phyloP scores from a whole-genome alignment of 2,888 invertebrate species.

The Ariolimax columbianus region DNA sequence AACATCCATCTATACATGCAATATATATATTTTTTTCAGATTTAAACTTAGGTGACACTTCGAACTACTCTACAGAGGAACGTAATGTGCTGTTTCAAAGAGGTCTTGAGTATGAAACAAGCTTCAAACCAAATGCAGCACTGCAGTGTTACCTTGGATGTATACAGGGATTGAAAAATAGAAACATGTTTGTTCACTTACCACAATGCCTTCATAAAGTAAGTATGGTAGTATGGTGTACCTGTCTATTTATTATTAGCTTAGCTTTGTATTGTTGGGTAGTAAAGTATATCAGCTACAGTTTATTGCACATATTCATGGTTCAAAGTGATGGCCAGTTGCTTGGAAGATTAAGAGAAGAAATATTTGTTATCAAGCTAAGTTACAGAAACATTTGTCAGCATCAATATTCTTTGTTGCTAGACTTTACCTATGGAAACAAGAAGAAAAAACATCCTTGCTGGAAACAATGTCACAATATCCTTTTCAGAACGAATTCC shows the following conservation, averaged over 20 bases:
- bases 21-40: constrained; percentile 50
- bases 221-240: constrained; percentile 52
- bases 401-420: too few relatives aligned
- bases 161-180: constrained; percentile 65
- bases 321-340: too few relatives aligned
- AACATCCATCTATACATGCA: not conserved
- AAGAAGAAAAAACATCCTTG: too few relatives aligned
- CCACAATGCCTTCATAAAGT: constrained; percentile 76
- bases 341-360: too few relatives aligned
- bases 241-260: not conserved
- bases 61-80: constrained; percentile 57
- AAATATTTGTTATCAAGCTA: too few relatives aligned
- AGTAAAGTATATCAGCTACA: not conserved
- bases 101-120: constrained; percentile 64
- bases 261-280: not conserved
- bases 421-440: too few relatives aligned
- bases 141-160: constrained; percentile 73
- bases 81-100: constrained; percentile 68
- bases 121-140: constrained; percentile 63
- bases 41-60: constrained; percentile 57
- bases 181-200: constrained; percentile 67
- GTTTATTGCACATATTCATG: not conserved
- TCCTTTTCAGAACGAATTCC: too few relatives aligned
- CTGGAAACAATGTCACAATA: too few relatives aligned
- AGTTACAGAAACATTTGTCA: too few relatives aligned